Base-by-base conservation (phyloP, 2,888 invertebrate species). In the Campoplex nolae region DNA sequence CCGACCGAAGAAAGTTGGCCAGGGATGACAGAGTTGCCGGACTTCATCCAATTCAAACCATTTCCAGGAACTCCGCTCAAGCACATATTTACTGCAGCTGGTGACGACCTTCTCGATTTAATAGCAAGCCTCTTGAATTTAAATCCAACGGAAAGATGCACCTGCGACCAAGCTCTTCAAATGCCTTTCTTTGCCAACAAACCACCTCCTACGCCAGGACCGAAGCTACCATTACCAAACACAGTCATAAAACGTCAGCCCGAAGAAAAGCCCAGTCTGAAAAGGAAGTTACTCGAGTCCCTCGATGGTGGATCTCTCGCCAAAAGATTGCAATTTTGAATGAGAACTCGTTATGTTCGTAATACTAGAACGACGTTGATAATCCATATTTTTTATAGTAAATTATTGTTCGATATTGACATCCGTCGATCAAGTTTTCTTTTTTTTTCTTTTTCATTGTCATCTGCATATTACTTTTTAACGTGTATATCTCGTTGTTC, bases 1-100 rank as follows among this genome's bases (percentile, higher is more conserved):
- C 99, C 99, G 0, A 97, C 96, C 32, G 98, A 98, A 91, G 97
- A 98, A 89, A 97, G 96, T 81, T 99, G 99, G 99, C 98, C 99
- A 11, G 97, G 97, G 56, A 95, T 98, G 94, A 96, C 96, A 82
- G 96, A 95, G 80, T 94, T 99, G 71, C 98, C 98, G 18, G 99
- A 99, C 95, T 99, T 97, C 94, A 97, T 99, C 89, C 97, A 98
- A 93, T 99, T 99, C 94, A 99, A 99, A 93, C 96, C 96, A 11
- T 97, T 97, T 90, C 97, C 97, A 0, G 96, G 97, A 0, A 98
- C 97, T 62, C 98, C 98, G 4, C 94, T 99, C 73, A 97, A 97
- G 87, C 97, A 98, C 91, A 99, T 99, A 92, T 99, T 99, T 94
- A 98, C 98, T 68, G 99, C 99, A 1, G 99, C 99, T 2, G 96